These are phyloP conservation scores for Paradoxurus hermaphroditus DNA, from an alignment of 2,113 vertebrate species.

Conservation along the genomic window DNA sequence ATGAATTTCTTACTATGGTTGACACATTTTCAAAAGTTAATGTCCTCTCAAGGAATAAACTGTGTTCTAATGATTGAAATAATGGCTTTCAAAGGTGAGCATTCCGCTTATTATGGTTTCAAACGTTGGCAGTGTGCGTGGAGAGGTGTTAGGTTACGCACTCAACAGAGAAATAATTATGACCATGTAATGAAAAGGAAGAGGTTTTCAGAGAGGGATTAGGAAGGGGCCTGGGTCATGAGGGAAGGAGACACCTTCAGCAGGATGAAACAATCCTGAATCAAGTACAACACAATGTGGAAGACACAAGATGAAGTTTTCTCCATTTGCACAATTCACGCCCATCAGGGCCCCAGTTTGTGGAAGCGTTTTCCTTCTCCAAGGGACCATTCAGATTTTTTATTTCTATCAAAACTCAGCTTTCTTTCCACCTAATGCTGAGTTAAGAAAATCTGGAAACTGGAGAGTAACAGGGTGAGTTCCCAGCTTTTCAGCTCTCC, in stretches of 20 bases:
- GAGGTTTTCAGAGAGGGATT: slow-evolving; percentile 70
- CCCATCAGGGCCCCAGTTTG: neutral
- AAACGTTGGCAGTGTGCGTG: slow-evolving; percentile 74
- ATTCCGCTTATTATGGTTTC: slow-evolving; percentile 80
- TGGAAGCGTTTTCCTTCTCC: slow-evolving; percentile 12
- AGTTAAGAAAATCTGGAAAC: slow-evolving; percentile 7
- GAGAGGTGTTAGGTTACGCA: slow-evolving; percentile 80
- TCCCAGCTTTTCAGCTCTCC: neutral
- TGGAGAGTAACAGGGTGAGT: neutral
- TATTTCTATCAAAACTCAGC: neutral
- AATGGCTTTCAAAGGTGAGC: slow-evolving; percentile 83
- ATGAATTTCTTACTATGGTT: slow-evolving; percentile 81
- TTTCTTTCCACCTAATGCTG: neutral
- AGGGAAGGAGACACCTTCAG: slow-evolving; percentile 72
- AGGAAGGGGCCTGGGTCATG: slow-evolving; percentile 73
- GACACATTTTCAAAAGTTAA: slow-evolving; percentile 87
- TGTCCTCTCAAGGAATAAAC: slow-evolving; percentile 82
- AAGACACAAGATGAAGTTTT: slow-evolving; percentile 61
- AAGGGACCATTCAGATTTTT: neutral
- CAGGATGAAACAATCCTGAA: slow-evolving; percentile 77
- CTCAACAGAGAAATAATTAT: slow-evolving; percentile 81
- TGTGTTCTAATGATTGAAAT: slow-evolving; percentile 83
- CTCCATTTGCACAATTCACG: slow-evolving; percentile 45
- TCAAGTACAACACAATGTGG: slow-evolving; percentile 65
- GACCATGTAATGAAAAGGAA: slow-evolving; percentile 64